Percentiles rank a stretch among this genome's conserved stretches.
phyloP scores from a whole-genome alignment of 2,888 invertebrate genomes.

The Phymatocera aterrima region DNA sequence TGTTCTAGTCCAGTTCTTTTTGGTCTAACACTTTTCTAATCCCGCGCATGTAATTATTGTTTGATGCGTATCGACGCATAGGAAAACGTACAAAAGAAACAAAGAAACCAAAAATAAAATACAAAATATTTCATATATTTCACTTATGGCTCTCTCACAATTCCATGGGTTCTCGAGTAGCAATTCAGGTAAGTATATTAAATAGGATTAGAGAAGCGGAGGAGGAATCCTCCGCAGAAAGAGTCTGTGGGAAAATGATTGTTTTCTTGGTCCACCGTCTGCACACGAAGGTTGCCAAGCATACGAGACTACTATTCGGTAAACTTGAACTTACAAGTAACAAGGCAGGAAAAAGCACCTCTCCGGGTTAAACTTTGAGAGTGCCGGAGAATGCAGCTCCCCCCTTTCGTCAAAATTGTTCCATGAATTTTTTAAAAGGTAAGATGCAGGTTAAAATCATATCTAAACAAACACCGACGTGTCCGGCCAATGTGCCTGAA shows the following conservation, averaged over 20 bases:
- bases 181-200: conserved; percentile 21
- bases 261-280: not conserved
- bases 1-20: not conserved
- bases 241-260: not conserved
- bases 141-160: not conserved
- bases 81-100: too few species aligned
- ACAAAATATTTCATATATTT: not conserved
- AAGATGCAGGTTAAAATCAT: conserved; percentile 14
- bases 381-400: not conserved
- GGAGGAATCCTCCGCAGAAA: not conserved
- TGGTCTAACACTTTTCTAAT: not conserved
- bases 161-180: conserved; percentile 32
- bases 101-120: too few species aligned
- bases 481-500: conserved; percentile 42
- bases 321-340: too few species aligned
- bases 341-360: not conserved
- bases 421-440: not conserved
- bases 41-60: not conserved
- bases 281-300: not conserved
- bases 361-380: not conserved
- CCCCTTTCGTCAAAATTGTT: not conserved
- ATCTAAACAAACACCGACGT: conserved; percentile 16
- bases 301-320: too few species aligned
- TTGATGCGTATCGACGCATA: not conserved
- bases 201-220: not conserved